Evolutionary conservation across 2,888 invertebrate genomes (phyloP).

Genomic region (Eupithecia pulchellata): DNA sequence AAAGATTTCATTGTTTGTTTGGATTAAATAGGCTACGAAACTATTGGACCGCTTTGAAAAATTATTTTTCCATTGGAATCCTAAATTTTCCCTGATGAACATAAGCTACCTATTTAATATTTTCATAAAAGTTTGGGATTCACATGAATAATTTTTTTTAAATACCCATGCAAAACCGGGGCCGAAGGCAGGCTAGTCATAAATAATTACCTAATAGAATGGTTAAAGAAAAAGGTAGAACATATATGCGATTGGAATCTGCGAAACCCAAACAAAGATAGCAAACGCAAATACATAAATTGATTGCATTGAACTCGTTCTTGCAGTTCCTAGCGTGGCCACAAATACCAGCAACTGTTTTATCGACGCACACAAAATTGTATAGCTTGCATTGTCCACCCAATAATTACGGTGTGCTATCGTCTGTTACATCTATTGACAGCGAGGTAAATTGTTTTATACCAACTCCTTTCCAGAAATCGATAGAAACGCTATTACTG

Average conservation of each 20-base stretch:
- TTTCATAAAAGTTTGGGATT: no score
- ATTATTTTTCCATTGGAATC: no score
- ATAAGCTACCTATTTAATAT: no score
- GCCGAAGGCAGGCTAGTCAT: no score
- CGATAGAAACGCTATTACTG: not conserved
- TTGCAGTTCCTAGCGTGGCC: constrained; percentile 23
- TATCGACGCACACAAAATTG: constrained; percentile 52
- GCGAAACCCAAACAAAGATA: not conserved
- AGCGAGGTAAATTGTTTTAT: constrained; percentile 55
- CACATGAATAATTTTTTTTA: no score
- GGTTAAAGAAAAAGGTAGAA: not conserved
- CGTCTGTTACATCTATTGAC: constrained; percentile 56
- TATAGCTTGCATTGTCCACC: constrained; percentile 58
- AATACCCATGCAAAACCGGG: no score
- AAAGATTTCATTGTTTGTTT: no score
- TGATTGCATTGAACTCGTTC: constrained; percentile 23
- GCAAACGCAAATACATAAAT: not conserved
- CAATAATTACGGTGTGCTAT: constrained; percentile 62
- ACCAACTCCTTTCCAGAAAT: constrained; percentile 35
- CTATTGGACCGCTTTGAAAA: no score
- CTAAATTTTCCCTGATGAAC: no score
- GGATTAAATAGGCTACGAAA: no score
- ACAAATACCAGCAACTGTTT: constrained; percentile 26
- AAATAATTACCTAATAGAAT: not conserved
- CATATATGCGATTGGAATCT: not conserved